A percentile compares a stretch with the other conserved stretches of the same genome.
phyloP scores from a whole-genome alignment of 2,888 invertebrate genomes.

The Thelaira solivaga region DNA sequence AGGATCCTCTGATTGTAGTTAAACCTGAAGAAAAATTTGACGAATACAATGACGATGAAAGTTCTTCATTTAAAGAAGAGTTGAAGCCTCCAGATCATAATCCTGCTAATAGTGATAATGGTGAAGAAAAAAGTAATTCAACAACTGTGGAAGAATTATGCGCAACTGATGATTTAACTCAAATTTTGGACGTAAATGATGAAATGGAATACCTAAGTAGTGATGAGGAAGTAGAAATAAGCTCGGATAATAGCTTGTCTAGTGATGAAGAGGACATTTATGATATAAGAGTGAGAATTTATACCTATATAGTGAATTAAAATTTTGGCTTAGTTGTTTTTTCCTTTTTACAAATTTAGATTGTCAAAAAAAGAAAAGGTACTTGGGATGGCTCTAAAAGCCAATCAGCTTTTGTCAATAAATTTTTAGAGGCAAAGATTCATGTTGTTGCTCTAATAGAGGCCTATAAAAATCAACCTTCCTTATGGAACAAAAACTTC shows the following conservation, averaged over 20 bases:
- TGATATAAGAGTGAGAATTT: constrained; percentile 1
- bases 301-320: background rate
- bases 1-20: constrained; percentile 35
- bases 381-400: background rate
- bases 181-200: background rate
- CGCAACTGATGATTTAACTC: background rate
- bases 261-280: constrained; percentile 12
- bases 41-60: constrained; percentile 18
- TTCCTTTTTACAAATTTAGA: constrained; percentile 1
- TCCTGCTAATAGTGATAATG: background rate
- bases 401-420: background rate
- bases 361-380: background rate
- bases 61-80: background rate
- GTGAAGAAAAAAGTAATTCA: background rate
- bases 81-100: background rate
- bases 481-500: constrained; percentile 49
- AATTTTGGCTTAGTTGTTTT: background rate
- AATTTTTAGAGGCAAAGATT: constrained; percentile 25
- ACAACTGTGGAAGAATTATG: background rate
- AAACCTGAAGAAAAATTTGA: constrained; percentile 31
- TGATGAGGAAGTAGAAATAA: constrained; percentile 25
- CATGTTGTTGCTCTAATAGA: constrained; percentile 37
- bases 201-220: background rate
- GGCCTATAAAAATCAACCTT: constrained; percentile 51
- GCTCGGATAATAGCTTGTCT: background rate